These are phyloP conservation scores for Elachura formosa DNA, from an alignment of 2,113 vertebrate genomes.

Conservation along the genomic window DNA sequence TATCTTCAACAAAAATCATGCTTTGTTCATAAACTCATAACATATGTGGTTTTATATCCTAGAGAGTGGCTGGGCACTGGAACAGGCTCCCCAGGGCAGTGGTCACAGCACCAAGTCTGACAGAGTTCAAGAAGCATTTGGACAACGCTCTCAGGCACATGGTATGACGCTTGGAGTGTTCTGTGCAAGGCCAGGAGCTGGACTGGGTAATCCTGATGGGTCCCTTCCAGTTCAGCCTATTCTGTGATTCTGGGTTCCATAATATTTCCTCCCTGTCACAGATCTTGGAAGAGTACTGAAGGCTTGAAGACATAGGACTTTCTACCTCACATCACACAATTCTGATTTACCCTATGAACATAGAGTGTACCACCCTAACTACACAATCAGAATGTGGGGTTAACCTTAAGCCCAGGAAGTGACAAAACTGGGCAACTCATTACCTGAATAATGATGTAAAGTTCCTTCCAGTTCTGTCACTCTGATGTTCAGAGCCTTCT, in stretches of 20 bases:
- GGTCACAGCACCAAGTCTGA: not conserved
- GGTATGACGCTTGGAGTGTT: accelerated
- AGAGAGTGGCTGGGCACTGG: not conserved
- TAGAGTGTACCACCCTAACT: not conserved
- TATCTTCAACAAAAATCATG: not conserved
- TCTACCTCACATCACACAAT: not conserved
- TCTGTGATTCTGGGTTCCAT: not conserved
- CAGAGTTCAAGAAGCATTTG: accelerated
- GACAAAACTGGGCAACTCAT: not conserved
- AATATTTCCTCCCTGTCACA: not conserved
- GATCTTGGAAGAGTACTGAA: not conserved
- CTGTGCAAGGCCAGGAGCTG: not conserved
- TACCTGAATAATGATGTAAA: not conserved
- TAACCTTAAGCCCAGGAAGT: not conserved
- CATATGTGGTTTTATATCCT: not conserved
- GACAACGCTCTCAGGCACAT: accelerated
- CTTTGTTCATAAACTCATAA: not conserved
- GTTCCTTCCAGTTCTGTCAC: too few relatives aligned
- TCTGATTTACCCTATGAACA: not conserved
- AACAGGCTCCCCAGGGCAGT: not conserved
- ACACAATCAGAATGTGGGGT: accelerated
- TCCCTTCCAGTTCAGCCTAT: not conserved
- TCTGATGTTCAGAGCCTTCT: too few relatives aligned
- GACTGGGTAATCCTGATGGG: accelerated
- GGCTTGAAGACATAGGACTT: not conserved